Percentiles rank a stretch among this genome's conserved stretches.
Conservation (phyloP, 2,888 invertebrate genomes). For the Caenorhabditis afra region DNA sequence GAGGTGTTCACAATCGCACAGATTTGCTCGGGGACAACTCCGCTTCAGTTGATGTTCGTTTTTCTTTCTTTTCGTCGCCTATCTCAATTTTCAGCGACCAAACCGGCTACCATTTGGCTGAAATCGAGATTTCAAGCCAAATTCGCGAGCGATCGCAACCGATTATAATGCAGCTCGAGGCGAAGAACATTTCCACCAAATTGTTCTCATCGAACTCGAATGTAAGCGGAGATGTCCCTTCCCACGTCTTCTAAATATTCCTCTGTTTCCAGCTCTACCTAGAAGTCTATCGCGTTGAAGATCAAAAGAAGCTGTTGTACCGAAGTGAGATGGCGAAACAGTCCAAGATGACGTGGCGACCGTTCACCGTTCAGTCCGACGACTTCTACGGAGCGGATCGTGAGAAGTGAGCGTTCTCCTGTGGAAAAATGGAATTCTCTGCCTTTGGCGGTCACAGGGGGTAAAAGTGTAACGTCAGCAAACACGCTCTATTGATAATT, state of each 20-base stretch:
- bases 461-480: too few species aligned
- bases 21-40: constrained; percentile 12
- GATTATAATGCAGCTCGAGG: constrained; percentile 70
- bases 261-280: constrained; percentile 31
- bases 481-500: too few species aligned
- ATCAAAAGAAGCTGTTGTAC: constrained; percentile 61
- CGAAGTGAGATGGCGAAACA: constrained; percentile 67
- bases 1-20: constrained; percentile 53
- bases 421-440: too few species aligned
- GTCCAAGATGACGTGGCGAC: constrained; percentile 61
- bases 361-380: constrained; percentile 68
- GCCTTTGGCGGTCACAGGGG: too few species aligned
- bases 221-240: constrained; percentile 22
- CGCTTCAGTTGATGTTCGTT: constrained; percentile 39
- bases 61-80: neutral
- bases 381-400: constrained; percentile 34
- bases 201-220: constrained; percentile 45
- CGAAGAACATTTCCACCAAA: constrained; percentile 69
- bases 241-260: neutral
- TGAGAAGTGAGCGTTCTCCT: constrained; percentile 5
- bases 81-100: constrained; percentile 38
- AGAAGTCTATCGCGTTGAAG: constrained; percentile 43
- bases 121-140: constrained; percentile 67
- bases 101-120: constrained; percentile 31
- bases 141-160: constrained; percentile 71